phyloP scores from a whole-genome alignment of 2,113 vertebrate genomes.

The Platanista minor region DNA sequence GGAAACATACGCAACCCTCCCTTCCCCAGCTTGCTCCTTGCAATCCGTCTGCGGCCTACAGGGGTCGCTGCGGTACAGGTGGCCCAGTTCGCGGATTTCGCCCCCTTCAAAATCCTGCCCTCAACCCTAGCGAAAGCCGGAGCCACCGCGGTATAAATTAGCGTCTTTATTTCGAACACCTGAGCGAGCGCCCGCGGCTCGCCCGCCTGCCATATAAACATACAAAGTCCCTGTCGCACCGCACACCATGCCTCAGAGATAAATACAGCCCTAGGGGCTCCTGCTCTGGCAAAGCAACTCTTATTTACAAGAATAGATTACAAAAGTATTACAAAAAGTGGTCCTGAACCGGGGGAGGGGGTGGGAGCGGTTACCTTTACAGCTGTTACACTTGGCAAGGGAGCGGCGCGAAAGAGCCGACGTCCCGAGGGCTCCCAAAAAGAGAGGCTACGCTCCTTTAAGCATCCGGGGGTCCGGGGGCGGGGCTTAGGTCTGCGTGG shows the following conservation, averaged over 20 bases:
- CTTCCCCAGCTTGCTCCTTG: background rate
- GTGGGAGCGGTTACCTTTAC: background rate
- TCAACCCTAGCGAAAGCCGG: background rate
- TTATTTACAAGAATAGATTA: slow-evolving; percentile 78
- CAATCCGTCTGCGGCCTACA: background rate
- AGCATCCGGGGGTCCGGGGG: background rate
- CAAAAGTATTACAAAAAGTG: slow-evolving; percentile 77
- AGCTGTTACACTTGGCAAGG: background rate
- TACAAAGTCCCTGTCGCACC: slow-evolving; percentile 65
- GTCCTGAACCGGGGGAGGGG: slow-evolving; percentile 64
- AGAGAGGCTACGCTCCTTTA: background rate
- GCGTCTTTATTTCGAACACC: slow-evolving; percentile 69
- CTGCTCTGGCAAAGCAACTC: slow-evolving; percentile 69
- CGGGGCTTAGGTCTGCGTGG: background rate
- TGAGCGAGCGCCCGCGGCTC: slow-evolving; percentile 39
- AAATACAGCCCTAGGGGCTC: slow-evolving; percentile 72
- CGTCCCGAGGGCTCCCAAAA: fast-evolving
- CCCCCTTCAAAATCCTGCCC: background rate
- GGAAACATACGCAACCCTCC: fast-evolving
- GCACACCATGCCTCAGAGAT: slow-evolving; percentile 73
- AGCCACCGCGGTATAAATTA: slow-evolving; percentile 67
- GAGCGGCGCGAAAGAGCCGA: background rate
- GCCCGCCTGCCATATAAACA: slow-evolving; percentile 54
- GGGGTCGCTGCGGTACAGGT: slow-evolving; percentile 47
- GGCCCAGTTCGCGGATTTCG: background rate